Base-by-base conservation (phyloP, 2,797 vertebrate species). In the Florisuga fusca region DNA sequence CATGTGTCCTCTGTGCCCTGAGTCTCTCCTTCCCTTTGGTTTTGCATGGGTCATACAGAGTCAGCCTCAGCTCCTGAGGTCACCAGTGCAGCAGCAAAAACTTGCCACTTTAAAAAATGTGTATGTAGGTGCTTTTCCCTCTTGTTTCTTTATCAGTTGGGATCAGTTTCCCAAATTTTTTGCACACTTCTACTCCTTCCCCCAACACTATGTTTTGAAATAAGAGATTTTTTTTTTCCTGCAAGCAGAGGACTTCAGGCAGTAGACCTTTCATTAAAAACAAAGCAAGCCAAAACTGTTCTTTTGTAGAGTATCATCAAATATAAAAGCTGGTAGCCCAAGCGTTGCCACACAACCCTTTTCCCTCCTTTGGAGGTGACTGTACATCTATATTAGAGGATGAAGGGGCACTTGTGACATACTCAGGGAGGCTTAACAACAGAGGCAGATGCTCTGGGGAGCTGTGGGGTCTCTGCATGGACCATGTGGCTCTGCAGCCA, bases 401-500 rank as follows among this genome's bases (percentile, higher is more conserved):
- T 66, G 84, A 68, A 64, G 46, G 7, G 29, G 15, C 58, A 59
- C 38, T 78, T 66, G 66, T 67, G 77, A 73, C 31, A 36, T 22
- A 6, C 16, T 48, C 3, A 6, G 27, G 41, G 53, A 63, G 50
- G 25, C 27, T 79, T 50, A 73, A 20, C 1, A 11, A 20, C 12
- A 64, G 43, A 31, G 59, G 45, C 31, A 34, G 63, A 25, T 46
- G 29, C n/a, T 91, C 2, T 63, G 33, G 83, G 66, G 58, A 66
- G 41, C 57, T 53, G 16, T 26, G 27, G 29, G 46, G 48, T 91
- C 8, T 0, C 29, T 45, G 51, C 12, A 9, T 4, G 57, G 81
- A n/a, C 61, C 2, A 1, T 19, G 58, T 45, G 80, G 62, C 90
- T 90, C 81, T 2, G 1, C 38, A 57, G 68, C 22, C 0, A 0